Base-by-base conservation (phyloP, 2,113 vertebrate species). In the Vireo altiloquus region DNA sequence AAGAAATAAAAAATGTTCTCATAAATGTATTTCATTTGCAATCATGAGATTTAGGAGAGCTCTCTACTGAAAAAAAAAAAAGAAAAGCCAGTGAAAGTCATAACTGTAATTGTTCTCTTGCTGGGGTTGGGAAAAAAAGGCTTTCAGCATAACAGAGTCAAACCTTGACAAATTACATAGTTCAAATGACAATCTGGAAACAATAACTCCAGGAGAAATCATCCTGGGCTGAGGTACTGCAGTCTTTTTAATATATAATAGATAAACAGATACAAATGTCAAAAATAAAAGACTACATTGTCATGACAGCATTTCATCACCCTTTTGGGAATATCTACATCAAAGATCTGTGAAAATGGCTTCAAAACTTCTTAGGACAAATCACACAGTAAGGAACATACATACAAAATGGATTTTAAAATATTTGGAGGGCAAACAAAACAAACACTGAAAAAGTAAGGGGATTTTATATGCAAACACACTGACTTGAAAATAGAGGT, bases 341-440 rank as follows among this genome's bases (percentile, higher is more conserved):
- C 30, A 84, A 87, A 87, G 39, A 69, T 74, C 18, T 66, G 16
- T 53, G 57, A 83, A 95, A 78, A 95, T 53, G 14, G 5, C 31
- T 61, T 63, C 42, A 94, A 89, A 94, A 70, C 92, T 94, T 96
- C 90, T 85, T 87, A 90, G 47, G 74, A 84, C 70, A 95, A 84
- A 79, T 35, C 49, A 65, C 37, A 47, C 16, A 87, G 15, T 35
- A 66, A 28, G 22, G 25, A 86, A 59, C 19, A 77, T 44, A 59
- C 56, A 78, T 60, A 33, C 21, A 66, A 93, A 40, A 59, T 35
- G 4, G 19, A 60, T 78, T 81, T 70, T 9, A 42, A 94, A 92
- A 59, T 63, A 90, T 46, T 60, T 81, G 6, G 8, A 63, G 9
- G 3, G 3, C 7, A 21, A 81, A 74, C 0, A 66, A 75, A 92